Evolutionary conservation across 2,888 invertebrate species (phyloP).

Genomic region (Acronicta aceris): DNA sequence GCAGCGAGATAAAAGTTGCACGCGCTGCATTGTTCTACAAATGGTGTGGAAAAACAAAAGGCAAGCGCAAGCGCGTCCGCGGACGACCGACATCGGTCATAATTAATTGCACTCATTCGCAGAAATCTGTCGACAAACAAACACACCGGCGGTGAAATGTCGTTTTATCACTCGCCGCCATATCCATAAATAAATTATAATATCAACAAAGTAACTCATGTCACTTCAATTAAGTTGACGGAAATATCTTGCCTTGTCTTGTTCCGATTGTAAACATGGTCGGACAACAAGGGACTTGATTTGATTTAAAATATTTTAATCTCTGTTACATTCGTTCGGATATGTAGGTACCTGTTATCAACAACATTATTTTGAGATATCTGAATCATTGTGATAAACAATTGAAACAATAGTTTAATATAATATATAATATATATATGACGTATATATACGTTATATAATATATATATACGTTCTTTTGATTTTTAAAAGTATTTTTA

Average conservation of each 20-base stretch:
- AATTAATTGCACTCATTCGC: conserved; percentile 85
- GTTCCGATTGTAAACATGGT: conserved; percentile 53
- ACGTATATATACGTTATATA: too few relatives aligned
- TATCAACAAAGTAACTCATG: conserved; percentile 70
- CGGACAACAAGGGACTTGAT: conserved; percentile 35
- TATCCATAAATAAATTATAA: conserved; percentile 77
- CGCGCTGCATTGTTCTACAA: conserved; percentile 84
- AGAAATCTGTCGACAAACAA: conserved; percentile 80
- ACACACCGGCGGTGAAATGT: conserved; percentile 73
- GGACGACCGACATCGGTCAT: conserved; percentile 76
- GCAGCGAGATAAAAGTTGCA: conserved; percentile 78
- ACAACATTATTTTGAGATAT: conserved; percentile 35
- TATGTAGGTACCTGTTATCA: conserved; percentile 28
- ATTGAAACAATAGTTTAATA: conserved; percentile 24
- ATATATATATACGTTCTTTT: too few relatives aligned
- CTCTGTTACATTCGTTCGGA: conserved; percentile 32
- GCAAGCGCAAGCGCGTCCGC: conserved; percentile 59
- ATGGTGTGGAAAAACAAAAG: conserved; percentile 83
- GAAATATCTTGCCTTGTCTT: conserved; percentile 63
- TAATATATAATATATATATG: too few relatives aligned
- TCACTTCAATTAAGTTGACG: conserved; percentile 68
- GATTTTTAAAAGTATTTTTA: too few relatives aligned
- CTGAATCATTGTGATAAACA: conserved; percentile 43
- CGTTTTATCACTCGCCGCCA: conserved; percentile 78
- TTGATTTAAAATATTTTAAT: conserved; percentile 44